A percentile compares a stretch with the other conserved stretches of the same genome.
These are phyloP conservation scores for Melanotaenia maccullochi DNA, from an alignment of 2,797 vertebrate species.

Conservation along the genomic window DNA sequence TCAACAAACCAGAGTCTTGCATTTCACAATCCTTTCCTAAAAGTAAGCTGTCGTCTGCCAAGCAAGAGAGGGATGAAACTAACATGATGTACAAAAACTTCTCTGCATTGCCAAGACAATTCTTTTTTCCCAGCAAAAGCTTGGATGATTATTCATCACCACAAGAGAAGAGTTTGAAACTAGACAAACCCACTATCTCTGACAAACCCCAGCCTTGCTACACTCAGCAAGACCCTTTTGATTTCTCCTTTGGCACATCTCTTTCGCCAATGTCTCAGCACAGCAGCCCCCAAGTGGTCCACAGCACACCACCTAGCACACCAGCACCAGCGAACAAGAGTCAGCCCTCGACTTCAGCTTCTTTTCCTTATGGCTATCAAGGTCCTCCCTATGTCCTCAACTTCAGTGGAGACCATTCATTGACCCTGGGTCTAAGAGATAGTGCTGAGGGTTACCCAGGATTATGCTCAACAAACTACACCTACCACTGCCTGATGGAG, in stretches of 20 bases:
- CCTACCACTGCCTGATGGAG: conserved; percentile 88
- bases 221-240: conserved; percentile 78
- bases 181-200: conserved; percentile 62
- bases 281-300: conserved; percentile 73
- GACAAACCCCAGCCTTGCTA: conserved; percentile 79
- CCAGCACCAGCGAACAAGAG: conserved; percentile 74
- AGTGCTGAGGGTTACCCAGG: conserved; percentile 78
- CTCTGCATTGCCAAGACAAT: conserved; percentile 67
- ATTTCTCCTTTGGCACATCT: conserved; percentile 76
- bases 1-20: conserved; percentile 62
- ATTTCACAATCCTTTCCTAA: conserved; percentile 71
- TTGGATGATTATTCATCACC: conserved; percentile 64
- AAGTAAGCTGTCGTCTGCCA: conserved; percentile 68
- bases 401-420: conserved; percentile 85
- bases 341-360: conserved; percentile 66
- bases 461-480: conserved; percentile 82
- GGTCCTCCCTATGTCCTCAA: conserved; percentile 84
- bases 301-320: conserved; percentile 68
- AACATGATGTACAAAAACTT: conserved; percentile 72
- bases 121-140: conserved; percentile 72
- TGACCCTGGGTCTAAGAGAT: conserved; percentile 84
- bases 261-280: conserved; percentile 78
- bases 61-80: conserved; percentile 61
- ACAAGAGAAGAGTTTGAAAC: conserved; percentile 68
- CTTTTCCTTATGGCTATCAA: conserved; percentile 76